Percentiles rank a stretch among this genome's conserved stretches.
These are phyloP conservation scores for Ethmia dodecea DNA, from an alignment of 2,888 invertebrate genomes.

Conservation along the genomic window DNA sequence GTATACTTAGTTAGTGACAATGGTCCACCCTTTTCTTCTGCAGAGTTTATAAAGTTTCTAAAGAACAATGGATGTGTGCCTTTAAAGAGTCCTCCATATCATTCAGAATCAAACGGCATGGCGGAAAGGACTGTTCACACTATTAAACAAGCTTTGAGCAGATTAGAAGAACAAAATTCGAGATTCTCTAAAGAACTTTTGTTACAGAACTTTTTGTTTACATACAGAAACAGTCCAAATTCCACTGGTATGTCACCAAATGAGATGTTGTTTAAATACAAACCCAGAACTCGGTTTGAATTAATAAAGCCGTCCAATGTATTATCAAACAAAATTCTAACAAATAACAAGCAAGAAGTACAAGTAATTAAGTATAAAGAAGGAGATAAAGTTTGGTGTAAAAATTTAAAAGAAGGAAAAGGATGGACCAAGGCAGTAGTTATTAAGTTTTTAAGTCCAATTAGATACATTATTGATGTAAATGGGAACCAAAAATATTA, in stretches of 20 bases:
- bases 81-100: not conserved
- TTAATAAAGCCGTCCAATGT: not conserved
- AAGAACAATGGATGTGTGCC: conserved; percentile 4
- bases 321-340: too few relatives aligned
- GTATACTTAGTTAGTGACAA: conserved; percentile 3
- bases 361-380: not conserved
- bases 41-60: conserved; percentile 1
- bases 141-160: not conserved
- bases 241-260: conserved; percentile 6
- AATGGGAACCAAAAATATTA: not conserved
- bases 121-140: too few relatives aligned
- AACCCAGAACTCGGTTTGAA: not conserved
- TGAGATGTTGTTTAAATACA: not conserved
- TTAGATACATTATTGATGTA: not conserved
- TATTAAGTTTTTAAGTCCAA: not conserved
- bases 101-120: not conserved
- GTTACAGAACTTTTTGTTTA: conserved; percentile 4
- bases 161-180: not conserved
- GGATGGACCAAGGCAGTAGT: not conserved
- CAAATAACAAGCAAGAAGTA: not conserved
- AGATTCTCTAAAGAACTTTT: not conserved
- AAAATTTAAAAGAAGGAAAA: conserved; percentile 3
- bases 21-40: not conserved
- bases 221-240: conserved; percentile 6
- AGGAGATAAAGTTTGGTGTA: not conserved